These are phyloP conservation scores for Orthonyx spaldingii DNA, from an alignment of 2,113 vertebrate species.

Conservation along the genomic window DNA sequence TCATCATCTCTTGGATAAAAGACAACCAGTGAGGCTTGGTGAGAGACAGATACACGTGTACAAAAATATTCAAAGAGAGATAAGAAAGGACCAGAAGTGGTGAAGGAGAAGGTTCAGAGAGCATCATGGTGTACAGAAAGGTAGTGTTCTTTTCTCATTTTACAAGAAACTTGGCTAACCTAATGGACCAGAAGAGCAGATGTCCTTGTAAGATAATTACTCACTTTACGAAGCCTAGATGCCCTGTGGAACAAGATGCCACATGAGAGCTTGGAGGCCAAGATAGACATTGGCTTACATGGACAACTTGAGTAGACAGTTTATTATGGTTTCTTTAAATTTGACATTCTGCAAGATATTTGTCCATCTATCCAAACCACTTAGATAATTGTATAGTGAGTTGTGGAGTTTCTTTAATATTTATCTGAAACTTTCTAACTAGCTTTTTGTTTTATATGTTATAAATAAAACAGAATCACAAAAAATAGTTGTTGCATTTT, in stretches of 20 bases:
- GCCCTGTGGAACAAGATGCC: neutral
- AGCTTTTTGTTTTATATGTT: neutral
- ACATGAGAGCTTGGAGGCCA: neutral
- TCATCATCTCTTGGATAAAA: neutral
- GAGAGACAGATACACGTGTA: accelerated
- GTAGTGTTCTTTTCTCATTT: neutral
- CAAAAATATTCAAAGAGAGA: neutral
- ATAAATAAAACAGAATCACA: neutral
- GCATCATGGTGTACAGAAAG: neutral
- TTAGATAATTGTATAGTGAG: neutral
- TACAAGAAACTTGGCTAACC: neutral
- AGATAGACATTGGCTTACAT: neutral
- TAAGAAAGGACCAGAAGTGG: neutral
- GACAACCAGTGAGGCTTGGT: neutral
- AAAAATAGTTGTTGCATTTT: neutral
- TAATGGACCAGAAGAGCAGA: neutral
- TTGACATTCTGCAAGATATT: neutral
- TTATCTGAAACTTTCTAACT: neutral
- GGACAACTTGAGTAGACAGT: neutral
- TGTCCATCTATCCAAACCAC: neutral
- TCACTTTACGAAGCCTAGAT: neutral
- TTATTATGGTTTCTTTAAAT: neutral
- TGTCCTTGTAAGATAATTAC: neutral
- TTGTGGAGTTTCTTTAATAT: neutral
- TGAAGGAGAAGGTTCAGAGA: neutral